These are phyloP conservation scores for Marisa cornuarietis DNA, from an alignment of 1,140 invertebrate species.

Conservation along the genomic window DNA sequence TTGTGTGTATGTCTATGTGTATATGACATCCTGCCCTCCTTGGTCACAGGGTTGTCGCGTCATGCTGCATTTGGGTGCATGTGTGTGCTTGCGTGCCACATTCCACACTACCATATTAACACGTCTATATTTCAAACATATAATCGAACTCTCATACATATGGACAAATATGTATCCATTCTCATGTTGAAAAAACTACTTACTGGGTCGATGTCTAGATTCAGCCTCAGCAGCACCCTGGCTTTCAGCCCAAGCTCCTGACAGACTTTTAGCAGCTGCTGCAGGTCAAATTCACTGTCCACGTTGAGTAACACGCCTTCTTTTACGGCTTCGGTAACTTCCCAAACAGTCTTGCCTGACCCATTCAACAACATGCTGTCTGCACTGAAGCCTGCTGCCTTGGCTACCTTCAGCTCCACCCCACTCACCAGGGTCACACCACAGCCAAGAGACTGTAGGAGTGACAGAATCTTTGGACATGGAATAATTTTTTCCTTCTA, in stretches of 20 bases:
- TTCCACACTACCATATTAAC: no score
- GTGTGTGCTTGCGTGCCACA: no score
- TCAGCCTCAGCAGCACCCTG: constrained; percentile 48
- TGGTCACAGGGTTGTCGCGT: no score
- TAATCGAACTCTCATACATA: not conserved
- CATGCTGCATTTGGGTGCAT: no score
- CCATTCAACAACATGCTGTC: constrained; percentile 63
- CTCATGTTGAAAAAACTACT: constrained; percentile 11
- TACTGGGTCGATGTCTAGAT: constrained; percentile 54
- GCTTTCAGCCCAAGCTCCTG: constrained; percentile 24
- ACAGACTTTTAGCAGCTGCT: constrained; percentile 50
- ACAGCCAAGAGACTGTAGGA: constrained; percentile 51
- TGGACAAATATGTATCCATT: no score
- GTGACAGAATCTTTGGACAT: constrained; percentile 41
- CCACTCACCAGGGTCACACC: constrained; percentile 63
- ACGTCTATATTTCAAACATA: not conserved
- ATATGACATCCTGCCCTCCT: no score
- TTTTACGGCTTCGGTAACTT: constrained; percentile 62
- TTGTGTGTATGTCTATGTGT: no score
- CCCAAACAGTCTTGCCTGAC: constrained; percentile 65
- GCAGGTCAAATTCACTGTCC: constrained; percentile 64
- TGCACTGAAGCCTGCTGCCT: constrained; percentile 56
- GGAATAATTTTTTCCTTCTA: no score
- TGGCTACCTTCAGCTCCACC: constrained; percentile 60
- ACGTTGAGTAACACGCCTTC: constrained; percentile 62